Evolutionary conservation across 2,888 invertebrate species (phyloP), one percentile per base, ranked within the genome.

Genomic region (Erannis defoliaria): DNA sequence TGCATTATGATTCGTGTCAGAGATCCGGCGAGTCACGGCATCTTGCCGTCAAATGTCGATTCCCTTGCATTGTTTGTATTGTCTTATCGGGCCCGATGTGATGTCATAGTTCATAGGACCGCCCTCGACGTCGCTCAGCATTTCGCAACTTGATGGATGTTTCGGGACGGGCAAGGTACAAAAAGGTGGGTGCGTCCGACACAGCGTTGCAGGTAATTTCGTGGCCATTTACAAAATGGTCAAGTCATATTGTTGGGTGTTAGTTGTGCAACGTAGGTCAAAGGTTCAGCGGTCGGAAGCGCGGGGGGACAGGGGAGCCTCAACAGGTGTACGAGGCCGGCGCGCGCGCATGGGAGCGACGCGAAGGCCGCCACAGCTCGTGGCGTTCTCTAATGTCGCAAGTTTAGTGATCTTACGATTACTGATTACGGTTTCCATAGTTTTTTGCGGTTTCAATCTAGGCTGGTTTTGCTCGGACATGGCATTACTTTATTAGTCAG

Each of bases 41-140:
- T 64, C 64, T 67, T 55, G 72, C 79, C 74, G 72, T 83, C 81
- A 83, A 86, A 90, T 87, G 86, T 84, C 86, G 84, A 84, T 80
- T 84, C 86, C 79, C 84, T 82, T 84, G 85, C 84, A 86, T 84
- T 88, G 82, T 88, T 85, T 87, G 85, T 82, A 85, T 88, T 88
- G 87, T 88, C 84, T 89, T 86, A 84, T 70, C 65, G 62, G 21
- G 70, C 73, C 62, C 71, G 61, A 68, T 78, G 78, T 86, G 85
- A 86, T 84, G 89, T 86, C 89, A 90, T 88, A 88, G 90, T 85
- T 86, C 85, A 88, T 77, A 84, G 82, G 77, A 85, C 86, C 82
- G 84, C 83, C 81, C 76, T 83, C 77, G 72, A 73, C 72, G 75
- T 78, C 74, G 71, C 68, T 70, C 68, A 74, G 57, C 59, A 69